Conservation (phyloP, 92 coral and sea anemone genomes). For the Isaurus tuberculatus region DNA sequence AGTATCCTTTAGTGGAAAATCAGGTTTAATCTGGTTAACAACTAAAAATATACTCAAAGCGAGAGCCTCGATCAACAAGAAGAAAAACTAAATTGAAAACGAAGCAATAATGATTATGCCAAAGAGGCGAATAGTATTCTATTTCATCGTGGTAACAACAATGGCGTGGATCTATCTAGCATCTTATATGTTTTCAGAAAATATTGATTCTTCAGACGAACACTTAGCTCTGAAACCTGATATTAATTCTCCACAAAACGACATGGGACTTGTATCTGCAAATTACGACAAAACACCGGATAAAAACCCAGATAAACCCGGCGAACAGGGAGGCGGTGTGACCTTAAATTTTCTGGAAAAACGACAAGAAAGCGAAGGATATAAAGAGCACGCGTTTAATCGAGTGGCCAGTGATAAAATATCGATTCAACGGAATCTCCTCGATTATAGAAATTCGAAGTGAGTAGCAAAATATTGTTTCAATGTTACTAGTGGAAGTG, state of each 20-base stretch:
- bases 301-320: constrained; percentile 92
- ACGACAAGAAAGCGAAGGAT: constrained; percentile 90
- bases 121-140: constrained; percentile 84
- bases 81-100: neutral
- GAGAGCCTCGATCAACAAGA: neutral
- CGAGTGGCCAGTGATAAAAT: constrained; percentile 93
- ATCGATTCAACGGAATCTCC: constrained; percentile 84
- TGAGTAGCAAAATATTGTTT: constrained; percentile 57
- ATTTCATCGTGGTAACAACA: constrained; percentile 79
- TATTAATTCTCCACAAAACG: constrained; percentile 27
- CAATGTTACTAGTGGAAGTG: neutral
- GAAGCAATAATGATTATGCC: constrained; percentile 75
- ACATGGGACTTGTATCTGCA: constrained; percentile 23
- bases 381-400: constrained; percentile 88
- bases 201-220: constrained; percentile 33
- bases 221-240: neutral
- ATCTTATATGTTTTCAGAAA: constrained; percentile 70
- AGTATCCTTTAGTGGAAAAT: neutral
- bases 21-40: neutral
- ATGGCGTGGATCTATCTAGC: constrained; percentile 90
- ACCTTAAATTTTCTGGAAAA: constrained; percentile 89
- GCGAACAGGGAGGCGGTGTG: constrained; percentile 92
- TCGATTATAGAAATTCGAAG: constrained; percentile 89
- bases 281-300: constrained; percentile 89
- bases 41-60: neutral